A percentile compares a stretch with the other conserved stretches of the same genome.
These are phyloP conservation scores for Rhinophrynus dorsalis DNA, from an alignment of 2,797 vertebrate species.

Conservation along the genomic window DNA sequence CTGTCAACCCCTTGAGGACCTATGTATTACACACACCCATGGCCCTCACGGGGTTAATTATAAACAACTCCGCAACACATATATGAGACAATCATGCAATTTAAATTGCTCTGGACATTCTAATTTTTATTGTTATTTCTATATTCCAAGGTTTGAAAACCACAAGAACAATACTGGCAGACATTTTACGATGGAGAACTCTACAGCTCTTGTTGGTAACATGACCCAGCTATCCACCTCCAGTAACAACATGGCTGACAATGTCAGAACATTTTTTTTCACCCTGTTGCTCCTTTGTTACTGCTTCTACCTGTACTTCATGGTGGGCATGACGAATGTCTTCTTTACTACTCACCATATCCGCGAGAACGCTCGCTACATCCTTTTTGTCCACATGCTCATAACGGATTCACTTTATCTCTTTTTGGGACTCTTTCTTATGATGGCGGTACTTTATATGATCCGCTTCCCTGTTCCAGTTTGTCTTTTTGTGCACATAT, in stretches of 20 bases:
- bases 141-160: no score
- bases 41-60: no score
- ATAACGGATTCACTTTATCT: conserved; percentile 5
- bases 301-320: neutral
- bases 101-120: no score
- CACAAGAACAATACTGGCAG: neutral
- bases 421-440: neutral
- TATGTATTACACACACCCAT: no score
- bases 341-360: neutral
- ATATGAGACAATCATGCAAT: no score
- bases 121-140: no score
- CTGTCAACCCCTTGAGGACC: no score
- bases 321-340: neutral
- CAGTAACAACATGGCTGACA: conserved; percentile 52
- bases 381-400: conserved; percentile 17
- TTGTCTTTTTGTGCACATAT: neutral
- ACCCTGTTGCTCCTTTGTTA: neutral
- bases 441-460: neutral
- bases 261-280: conserved; percentile 54
- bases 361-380: neutral
- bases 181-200: neutral
- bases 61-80: no score
- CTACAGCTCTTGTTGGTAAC: conserved; percentile 40
- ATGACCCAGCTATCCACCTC: conserved; percentile 47
- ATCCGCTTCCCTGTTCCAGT: neutral